Conservation (phyloP, 2,888 invertebrate genomes). For the Melanotus villosus region DNA sequence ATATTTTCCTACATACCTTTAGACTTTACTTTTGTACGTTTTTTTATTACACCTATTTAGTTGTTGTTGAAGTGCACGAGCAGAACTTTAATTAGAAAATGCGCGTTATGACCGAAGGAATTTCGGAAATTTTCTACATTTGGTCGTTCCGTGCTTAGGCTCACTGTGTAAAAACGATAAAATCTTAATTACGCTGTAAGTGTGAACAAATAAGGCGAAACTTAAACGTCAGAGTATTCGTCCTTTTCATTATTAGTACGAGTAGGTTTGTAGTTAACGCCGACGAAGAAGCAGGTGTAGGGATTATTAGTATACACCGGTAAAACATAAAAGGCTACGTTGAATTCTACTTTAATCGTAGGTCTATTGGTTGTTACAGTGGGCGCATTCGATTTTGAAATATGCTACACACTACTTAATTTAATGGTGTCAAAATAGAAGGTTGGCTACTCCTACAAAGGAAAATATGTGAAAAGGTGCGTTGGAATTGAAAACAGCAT, state of each 20-base stretch:
- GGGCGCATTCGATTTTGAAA: constrained; percentile 17
- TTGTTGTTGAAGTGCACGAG: no score
- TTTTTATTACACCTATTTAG: constrained; percentile 1
- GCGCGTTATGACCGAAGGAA: no score
- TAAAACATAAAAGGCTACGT: constrained; percentile 36
- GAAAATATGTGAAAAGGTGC: no score
- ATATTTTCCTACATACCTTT: constrained; percentile 32
- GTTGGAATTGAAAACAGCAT: no score
- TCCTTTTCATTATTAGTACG: constrained; percentile 22
- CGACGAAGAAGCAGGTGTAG: constrained; percentile 32
- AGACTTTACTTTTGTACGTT: constrained; percentile 18
- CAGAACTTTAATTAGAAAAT: no score
- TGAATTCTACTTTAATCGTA: constrained; percentile 42
- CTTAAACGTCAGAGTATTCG: constrained; percentile 15
- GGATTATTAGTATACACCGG: constrained; percentile 22
- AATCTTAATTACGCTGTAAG: background rate
- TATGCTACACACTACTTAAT: background rate
- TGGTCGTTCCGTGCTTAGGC: no score
- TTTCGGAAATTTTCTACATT: no score
- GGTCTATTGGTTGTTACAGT: constrained; percentile 32
- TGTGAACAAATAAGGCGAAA: constrained; percentile 19
- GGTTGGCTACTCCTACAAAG: no score
- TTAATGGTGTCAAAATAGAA: background rate
- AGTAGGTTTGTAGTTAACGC: constrained; percentile 27
- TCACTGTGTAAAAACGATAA: no score